Evolutionary conservation across 1,140 invertebrate species (phyloP).

Genomic region (Zaprionus taronus): DNA sequence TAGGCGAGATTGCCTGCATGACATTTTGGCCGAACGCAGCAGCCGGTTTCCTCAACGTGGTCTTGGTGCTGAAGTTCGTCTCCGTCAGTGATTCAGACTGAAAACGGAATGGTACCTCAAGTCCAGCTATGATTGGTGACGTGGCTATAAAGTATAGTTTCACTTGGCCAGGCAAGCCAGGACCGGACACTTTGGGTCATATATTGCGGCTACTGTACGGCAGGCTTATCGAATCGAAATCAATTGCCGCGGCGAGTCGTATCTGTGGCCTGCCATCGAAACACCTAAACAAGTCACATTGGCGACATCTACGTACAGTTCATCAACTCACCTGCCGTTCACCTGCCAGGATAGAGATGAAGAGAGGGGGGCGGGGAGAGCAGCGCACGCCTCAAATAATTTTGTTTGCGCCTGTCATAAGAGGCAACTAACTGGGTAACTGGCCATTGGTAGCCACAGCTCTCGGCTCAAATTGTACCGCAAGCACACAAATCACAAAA

Average conservation of each 20-base stretch:
- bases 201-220: slow-evolving; percentile 22
- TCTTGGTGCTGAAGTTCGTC: neutral
- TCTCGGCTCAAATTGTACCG: slow-evolving; percentile 81
- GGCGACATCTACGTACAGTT: slow-evolving; percentile 67
- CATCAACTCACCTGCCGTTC: slow-evolving; percentile 37
- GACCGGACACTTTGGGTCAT: slow-evolving; percentile 13
- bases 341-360: slow-evolving; percentile 17
- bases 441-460: slow-evolving; percentile 77
- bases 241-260: slow-evolving; percentile 59
- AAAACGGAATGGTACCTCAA: neutral
- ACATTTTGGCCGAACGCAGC: slow-evolving; percentile 52
- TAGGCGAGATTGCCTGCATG: slow-evolving; percentile 71
- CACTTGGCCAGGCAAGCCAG: neutral
- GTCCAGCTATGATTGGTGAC: slow-evolving; percentile 15
- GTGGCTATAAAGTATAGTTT: slow-evolving; percentile 7
- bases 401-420: slow-evolving; percentile 82
- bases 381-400: slow-evolving; percentile 67
- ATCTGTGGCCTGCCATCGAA: slow-evolving; percentile 67
- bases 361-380: neutral
- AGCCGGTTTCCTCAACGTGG: neutral
- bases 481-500: slow-evolving; percentile 79
- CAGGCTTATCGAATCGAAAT: slow-evolving; percentile 70
- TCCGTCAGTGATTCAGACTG: neutral
- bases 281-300: slow-evolving; percentile 80
- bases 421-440: slow-evolving; percentile 58